Evolutionary conservation across 2,113 vertebrate species (phyloP), one percentile per base, ranked within the genome.

Genomic region (Vidua macroura): DNA sequence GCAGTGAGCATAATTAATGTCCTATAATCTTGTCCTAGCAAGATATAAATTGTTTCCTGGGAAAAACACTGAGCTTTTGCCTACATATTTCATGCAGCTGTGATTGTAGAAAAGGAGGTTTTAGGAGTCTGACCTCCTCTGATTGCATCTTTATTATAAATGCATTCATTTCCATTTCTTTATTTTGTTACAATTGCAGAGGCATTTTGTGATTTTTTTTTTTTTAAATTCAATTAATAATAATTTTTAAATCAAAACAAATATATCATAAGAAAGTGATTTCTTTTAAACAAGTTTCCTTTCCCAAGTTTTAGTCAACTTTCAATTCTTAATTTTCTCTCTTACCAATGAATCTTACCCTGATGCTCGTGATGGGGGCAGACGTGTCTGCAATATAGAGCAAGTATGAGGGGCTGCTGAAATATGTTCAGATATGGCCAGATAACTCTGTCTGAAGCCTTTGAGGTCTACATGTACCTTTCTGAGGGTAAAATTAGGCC

Each of bases 1-100:
- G 25, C 69, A 83, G 59, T 37, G 39, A 95, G 49, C 15, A 55
- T 75, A 86, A 85, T 93, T 93, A 75, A 92, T 35, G 35, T 35
- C 35, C 35, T 35, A 35, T 35, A 35, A 35, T 35, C 35, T 52
- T 83, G 70, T 87, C 63, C 72, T 92, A 77, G 55, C 7, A 41
- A 81, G 72, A 85, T 46, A 90, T 30, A 90, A 94, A 88, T 92
- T 76, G 27, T 92, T 92, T 92, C 90, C 82, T 75, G 55, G 82
- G 78, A 77, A 93, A 92, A 93, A 76, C 31, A 58, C 20, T 8
- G 52, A 60, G 72, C 64, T 93, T 81, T 83, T 91, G 70, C 51
- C n/a, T 77, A 41, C 63, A 49, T 89, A 58, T 83, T 95, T 90
- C 59, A 95, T 87, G 82, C 67, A 90, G 56, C 53, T 95, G 48